Base-by-base conservation (phyloP, 2,888 invertebrate genomes). In the Mylabris sibirica region DNA sequence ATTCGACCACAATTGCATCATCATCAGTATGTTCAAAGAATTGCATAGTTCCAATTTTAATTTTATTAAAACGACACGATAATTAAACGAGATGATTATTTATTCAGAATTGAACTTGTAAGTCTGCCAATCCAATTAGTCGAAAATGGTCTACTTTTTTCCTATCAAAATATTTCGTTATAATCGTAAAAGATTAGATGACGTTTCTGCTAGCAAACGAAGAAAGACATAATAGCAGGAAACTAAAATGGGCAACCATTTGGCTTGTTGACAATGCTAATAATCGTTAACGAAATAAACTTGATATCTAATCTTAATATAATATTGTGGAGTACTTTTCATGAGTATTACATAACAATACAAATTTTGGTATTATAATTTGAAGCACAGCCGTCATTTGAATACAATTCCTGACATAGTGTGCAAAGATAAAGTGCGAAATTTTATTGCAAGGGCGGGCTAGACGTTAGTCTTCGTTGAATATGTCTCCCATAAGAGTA, bases 361-460 rank as follows among this genome's bases (percentile, higher is more conserved):
- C n/a, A n/a, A n/a, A 11, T 57, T 53, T 60, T 44, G 60, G 12
- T 60, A 26, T 41, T 34, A 34, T 17, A 60, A 59, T 61, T 53
- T 59, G 62, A 64, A 63, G 53, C 26, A 65, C 11, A 59, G 44
- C 65, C 44, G 59, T 61, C 65, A 65, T 69, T 65, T 63, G 66
- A 69, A 69, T 65, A 66, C 63, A 66, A 69, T 63, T 65, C 66
- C 53, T 63, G 57, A 53, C 63, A 66, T 22, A 63, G 65, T 44
- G 49, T 20, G 14, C 44, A 12, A 57, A 53, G 60, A 65, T 68
- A 65, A 68, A 65, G 63, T 60, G 24, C 65, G 34, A 38, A 59
- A 65, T 69, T 69, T 69, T 69, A 69, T 69, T 69, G 65, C 62
- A 62, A 65, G 63, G 61, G 63, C 62, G 59, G 60, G 60, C 24